A percentile compares a stretch with the other conserved stretches of the same genome.
Evolutionary conservation across 2,113 vertebrate species (phyloP).

Genomic region (Caracal caracal): DNA sequence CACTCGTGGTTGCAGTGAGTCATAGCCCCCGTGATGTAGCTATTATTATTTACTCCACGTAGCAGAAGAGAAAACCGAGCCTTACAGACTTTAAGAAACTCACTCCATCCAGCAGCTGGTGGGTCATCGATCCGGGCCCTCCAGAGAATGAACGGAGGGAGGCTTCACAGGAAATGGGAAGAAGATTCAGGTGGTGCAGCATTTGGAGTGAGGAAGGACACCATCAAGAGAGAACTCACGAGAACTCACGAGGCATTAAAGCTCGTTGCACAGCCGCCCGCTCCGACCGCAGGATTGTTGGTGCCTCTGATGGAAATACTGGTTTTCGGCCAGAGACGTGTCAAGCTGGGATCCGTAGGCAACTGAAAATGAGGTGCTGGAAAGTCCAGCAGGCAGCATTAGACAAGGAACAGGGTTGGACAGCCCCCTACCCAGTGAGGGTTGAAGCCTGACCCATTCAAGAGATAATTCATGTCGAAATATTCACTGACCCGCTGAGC

Average conservation of each 20-base stretch:
- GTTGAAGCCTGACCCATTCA: background rate
- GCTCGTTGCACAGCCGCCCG: background rate
- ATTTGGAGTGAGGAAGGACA: background rate
- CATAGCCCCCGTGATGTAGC: accelerated
- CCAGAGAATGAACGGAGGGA: background rate
- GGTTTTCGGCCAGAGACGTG: background rate
- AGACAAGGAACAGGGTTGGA: background rate
- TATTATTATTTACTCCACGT: background rate
- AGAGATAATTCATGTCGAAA: background rate
- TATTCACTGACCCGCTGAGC: background rate
- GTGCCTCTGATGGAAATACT: background rate
- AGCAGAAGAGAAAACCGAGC: background rate
- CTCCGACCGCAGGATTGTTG: background rate
- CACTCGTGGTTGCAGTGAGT: background rate
- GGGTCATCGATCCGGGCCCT: background rate
- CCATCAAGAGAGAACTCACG: background rate
- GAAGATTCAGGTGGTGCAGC: background rate
- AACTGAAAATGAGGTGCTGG: background rate
- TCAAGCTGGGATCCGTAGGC: background rate
- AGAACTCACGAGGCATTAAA: background rate
- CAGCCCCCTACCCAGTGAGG: background rate
- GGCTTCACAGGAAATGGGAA: background rate
- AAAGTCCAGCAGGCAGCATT: background rate
- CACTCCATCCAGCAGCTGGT: background rate
- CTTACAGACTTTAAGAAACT: background rate